Evolutionary conservation across 2,888 invertebrate genomes (phyloP), one percentile per base, ranked within the genome.

Genomic region (Leuctra nigra): DNA sequence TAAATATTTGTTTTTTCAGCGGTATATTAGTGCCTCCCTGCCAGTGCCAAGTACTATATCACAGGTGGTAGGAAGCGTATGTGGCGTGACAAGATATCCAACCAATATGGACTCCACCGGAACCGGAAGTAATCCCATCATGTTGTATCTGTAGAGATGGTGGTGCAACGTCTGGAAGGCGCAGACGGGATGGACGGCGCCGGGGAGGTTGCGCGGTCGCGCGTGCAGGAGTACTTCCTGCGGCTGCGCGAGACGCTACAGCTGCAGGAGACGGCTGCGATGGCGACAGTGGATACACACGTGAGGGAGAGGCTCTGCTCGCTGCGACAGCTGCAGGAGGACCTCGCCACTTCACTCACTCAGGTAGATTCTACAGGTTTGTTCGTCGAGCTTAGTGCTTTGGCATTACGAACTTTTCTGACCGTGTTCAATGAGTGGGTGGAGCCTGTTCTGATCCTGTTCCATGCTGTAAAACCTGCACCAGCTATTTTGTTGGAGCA

Each of bases 241-340:
- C 75, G 77, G 56, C 64, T 79, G 48, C 69, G 77, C 48, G 73
- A 76, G 54, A 70, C 73, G 22, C 66, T 79, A 41, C 73, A 72
- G 35, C 68, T 74, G 1, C 78, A 79, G 62, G 78, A 79, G 63
- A 71, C 73, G 13, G 75, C 75, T 2, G 79, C 79, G 0, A 67
- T 76, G 57, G 70, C 72, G 4, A 76, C 76, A n/a, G 75, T 79
- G 6, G 79, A 79, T 61, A 75, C 77, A 1, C 77, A 79, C 62
- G 73, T 78, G 6, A 66, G 76, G 36, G 78, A 77, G 59, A 70
- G 77, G 62, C 65, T 79, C 33, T 75, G 75, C 61, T 73, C 75
- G 57, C 64, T 79, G 18, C 67, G 74, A 59, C 76, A 77, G 61
- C 75, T 77, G 50, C 77, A 77, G 63, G 77, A 78, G 61, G 78